phyloP scores from a whole-genome alignment of 2,797 vertebrate genomes.

The Menidia menidia region DNA sequence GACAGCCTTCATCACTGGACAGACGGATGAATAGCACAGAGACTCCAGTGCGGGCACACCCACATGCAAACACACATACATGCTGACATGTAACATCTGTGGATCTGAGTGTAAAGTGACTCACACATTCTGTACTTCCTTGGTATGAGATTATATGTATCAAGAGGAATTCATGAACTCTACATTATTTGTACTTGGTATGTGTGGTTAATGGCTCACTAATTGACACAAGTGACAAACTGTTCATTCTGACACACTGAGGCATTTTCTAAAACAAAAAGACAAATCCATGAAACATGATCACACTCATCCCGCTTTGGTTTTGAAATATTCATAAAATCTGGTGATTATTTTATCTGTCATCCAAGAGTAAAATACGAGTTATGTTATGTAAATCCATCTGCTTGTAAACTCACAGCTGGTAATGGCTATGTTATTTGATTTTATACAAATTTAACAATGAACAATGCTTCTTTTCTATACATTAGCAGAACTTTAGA shows the following conservation, averaged over 20 bases:
- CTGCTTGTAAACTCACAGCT: conserved; percentile 5
- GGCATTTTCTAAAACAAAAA: no score
- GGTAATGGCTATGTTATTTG: neutral
- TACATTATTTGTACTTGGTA: no score
- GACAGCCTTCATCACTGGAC: conserved; percentile 75
- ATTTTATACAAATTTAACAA: neutral
- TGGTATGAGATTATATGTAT: neutral
- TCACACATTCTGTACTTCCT: conserved; percentile 16
- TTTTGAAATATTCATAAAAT: neutral
- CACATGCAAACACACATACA: conserved; percentile 44
- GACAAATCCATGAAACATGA: neutral
- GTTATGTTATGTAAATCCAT: neutral
- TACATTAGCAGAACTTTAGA: neutral
- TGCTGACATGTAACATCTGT: conserved; percentile 27
- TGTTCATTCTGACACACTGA: no score
- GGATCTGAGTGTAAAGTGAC: conserved; percentile 37
- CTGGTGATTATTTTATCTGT: neutral
- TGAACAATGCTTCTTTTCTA: neutral
- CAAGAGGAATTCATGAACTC: no score
- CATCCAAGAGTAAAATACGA: neutral
- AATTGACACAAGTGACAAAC: no score
- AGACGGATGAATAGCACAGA: conserved; percentile 70
- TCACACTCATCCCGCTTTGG: neutral
- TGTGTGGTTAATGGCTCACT: no score
- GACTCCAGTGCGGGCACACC: conserved; percentile 46